Base-by-base conservation (phyloP, 1,140 invertebrate genomes). In the Trichoplusia ni region DNA sequence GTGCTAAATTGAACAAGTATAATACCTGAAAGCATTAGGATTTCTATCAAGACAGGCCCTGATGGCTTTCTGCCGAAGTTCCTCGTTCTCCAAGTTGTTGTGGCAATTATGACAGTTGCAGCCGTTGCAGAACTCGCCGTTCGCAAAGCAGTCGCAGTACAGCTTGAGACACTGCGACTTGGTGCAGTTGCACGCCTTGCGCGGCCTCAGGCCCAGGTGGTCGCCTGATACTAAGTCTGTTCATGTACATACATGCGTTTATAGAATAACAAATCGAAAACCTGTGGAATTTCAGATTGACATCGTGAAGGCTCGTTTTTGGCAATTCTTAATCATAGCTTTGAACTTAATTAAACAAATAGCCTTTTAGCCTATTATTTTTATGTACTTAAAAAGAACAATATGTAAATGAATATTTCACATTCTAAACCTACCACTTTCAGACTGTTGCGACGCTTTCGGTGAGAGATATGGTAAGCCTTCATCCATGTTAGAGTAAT, bases 111-210 rank as follows among this genome's bases (percentile, higher is more conserved):
- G 97, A 89, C 99, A 99, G 82, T 99, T 99, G 85, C 99, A 99
- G 86, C 97, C 95, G 81, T 97, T 95, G 92, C 99, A 99, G 88
- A 99, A 99, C 91, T 99, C 98, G 14, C 99, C 99, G 91, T 99
- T 99, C 0, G 99, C 98, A 93, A 99, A 99, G 90, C 99, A 99
- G 87, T 99, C 99, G 91, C 99, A 99, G 89, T 99, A 99, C 90
- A 99, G 91, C 92, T 99, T 99, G 19, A 99, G 93, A 85, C 99
- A 99, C 89, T 99, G 98, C 2, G 98, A 99, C 91, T 99, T 99
- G 29, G 98, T 99, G 91, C 99, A 99, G 86, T 99, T 99, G 87
- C 99, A 99, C 7, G 98, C 97, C 91, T 99, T 99, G 53, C 97
- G 92, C 4, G 96, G 96, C 75, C 89, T 74, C 44, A 90, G 42